Conservation (phyloP, 2,797 vertebrate genomes). For the Caiman crocodilus region DNA sequence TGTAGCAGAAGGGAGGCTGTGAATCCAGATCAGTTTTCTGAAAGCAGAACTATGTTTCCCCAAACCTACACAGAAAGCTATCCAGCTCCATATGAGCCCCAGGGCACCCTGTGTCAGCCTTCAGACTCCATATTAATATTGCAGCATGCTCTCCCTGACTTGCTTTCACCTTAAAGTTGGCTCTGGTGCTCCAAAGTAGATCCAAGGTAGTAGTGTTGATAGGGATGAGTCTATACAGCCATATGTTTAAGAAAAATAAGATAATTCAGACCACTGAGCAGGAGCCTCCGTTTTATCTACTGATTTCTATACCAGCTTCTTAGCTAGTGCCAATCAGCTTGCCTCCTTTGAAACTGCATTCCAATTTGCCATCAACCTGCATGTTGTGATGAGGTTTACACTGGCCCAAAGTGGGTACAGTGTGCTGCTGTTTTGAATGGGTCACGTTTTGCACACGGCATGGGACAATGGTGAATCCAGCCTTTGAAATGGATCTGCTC, state of each 20-base stretch:
- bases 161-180: not conserved
- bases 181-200: not conserved
- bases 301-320: not conserved
- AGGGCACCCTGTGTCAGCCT: not conserved
- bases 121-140: not conserved
- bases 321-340: not conserved
- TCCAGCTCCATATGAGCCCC: too few relatives aligned
- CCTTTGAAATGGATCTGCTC: not conserved
- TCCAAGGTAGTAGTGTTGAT: not conserved
- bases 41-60: not conserved
- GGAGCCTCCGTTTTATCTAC: not conserved
- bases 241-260: not conserved
- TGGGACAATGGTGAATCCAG: not conserved
- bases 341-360: not conserved
- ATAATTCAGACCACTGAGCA: not conserved
- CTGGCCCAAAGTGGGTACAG: not conserved
- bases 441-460: not conserved
- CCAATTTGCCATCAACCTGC: not conserved
- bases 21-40: not conserved
- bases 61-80: not conserved
- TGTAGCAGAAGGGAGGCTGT: not conserved
- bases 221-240: not conserved
- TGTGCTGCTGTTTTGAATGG: not conserved
- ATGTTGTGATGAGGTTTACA: not conserved
- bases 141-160: not conserved